phyloP scores from a whole-genome alignment of 2,797 vertebrate genomes.

The Halcyon leucocephala region DNA sequence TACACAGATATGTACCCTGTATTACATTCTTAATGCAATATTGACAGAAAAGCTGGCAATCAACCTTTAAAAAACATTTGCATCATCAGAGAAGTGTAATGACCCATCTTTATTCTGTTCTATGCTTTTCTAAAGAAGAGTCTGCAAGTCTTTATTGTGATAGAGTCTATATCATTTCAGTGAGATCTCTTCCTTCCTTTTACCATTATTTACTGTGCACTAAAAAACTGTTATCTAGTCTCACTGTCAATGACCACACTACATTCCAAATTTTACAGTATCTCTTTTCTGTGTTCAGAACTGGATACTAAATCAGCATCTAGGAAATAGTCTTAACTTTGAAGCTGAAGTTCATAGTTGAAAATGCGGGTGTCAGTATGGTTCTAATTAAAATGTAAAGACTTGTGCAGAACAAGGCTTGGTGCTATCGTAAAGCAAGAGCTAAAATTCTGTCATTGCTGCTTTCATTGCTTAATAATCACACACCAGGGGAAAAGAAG shows the following conservation, averaged over 20 bases:
- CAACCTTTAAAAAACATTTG: not conserved
- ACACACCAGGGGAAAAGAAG: constrained; percentile 45
- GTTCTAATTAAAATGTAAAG: constrained; percentile 71
- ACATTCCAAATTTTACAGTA: too few species aligned
- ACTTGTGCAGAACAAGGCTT: constrained; percentile 42
- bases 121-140: not conserved
- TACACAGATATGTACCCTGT: not conserved
- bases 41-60: not conserved
- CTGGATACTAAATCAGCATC: not conserved
- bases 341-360: constrained; percentile 34
- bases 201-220: not conserved
- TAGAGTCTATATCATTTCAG: not conserved
- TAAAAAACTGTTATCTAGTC: not conserved
- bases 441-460: constrained; percentile 42
- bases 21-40: not conserved
- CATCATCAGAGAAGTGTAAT: not conserved
- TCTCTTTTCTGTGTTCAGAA: not conserved
- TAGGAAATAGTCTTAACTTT: constrained; percentile 8
- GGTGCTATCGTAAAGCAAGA: constrained; percentile 22
- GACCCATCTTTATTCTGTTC: constrained; percentile 4
- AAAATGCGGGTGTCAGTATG: constrained; percentile 54
- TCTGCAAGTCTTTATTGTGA: not conserved
- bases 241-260: not conserved
- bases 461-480: constrained; percentile 56
- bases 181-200: not conserved